Conservation (phyloP, 2,797 vertebrate genomes). For the Syngnathus acus region DNA sequence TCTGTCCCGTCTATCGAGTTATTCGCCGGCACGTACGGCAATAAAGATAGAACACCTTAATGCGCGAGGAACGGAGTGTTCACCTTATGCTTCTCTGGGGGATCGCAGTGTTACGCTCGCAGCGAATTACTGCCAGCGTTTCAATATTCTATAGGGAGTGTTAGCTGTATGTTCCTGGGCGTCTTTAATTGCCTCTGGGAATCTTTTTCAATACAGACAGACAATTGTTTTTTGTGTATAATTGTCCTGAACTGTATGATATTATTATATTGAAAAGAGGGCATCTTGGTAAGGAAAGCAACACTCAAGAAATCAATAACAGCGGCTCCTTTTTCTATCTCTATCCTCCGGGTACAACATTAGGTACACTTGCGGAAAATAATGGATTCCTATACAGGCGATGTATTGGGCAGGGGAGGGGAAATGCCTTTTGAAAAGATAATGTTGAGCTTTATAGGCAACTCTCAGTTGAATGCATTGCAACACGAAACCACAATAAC, state of each 20-base stretch:
- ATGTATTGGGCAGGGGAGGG: not conserved
- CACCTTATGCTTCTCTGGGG: constrained; percentile 18
- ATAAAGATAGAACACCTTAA: constrained; percentile 23
- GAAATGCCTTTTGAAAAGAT: not conserved
- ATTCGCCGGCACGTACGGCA: constrained; percentile 20
- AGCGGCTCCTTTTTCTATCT: not conserved
- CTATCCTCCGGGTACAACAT: not conserved
- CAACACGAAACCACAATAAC: not conserved
- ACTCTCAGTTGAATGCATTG: too few species aligned
- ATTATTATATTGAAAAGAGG: not conserved
- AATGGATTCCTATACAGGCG: not conserved
- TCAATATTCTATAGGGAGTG: constrained; percentile 12
- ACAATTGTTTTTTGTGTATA: constrained; percentile 6
- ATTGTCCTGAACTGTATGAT: constrained; percentile 3
- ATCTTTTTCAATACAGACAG: constrained; percentile 5
- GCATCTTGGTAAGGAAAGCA: not conserved
- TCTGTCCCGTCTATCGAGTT: constrained; percentile 27
- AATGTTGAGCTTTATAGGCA: not conserved
- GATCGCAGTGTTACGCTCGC: constrained; percentile 10
- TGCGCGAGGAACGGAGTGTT: constrained; percentile 16
- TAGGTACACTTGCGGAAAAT: not conserved
- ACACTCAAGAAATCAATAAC: not conserved
- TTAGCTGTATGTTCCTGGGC: not conserved
- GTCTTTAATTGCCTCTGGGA: constrained; percentile 9
- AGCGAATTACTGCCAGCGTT: constrained; percentile 11